Conservation (phyloP, 37 sponge, comb jelly and placozoan genomes). For the Tethya wilhelma region DNA sequence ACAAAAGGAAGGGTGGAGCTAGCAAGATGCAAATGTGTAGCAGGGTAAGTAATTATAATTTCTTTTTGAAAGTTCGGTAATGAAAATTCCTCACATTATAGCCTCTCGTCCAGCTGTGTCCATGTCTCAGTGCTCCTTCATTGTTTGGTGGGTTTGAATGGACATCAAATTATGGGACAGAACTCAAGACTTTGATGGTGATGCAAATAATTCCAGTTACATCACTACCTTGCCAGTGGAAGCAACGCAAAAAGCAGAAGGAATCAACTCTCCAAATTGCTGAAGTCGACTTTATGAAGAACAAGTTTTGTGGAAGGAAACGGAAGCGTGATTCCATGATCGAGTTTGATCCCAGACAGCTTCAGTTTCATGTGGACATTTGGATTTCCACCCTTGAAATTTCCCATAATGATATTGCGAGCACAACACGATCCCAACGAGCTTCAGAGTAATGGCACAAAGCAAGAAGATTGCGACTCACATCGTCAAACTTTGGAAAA, state of each 20-base stretch:
- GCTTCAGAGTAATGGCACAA: too few relatives aligned
- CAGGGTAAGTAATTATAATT: conserved; percentile 10
- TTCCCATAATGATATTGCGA: too few relatives aligned
- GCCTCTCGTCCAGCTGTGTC: background rate
- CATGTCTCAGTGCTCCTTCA: conserved; percentile 31
- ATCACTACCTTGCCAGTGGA: conserved; percentile 32
- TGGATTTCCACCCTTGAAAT: too few relatives aligned
- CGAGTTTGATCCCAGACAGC: conserved; percentile 30
- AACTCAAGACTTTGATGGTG: too few relatives aligned
- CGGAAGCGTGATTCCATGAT: background rate
- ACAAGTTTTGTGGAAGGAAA: conserved; percentile 19
- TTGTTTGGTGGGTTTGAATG: background rate
- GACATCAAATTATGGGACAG: background rate
- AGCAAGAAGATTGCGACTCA: too few relatives aligned
- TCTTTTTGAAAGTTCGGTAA: background rate
- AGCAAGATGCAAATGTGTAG: too few relatives aligned
- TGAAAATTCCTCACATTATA: background rate
- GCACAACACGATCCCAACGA: too few relatives aligned
- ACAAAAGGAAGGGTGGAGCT: background rate
- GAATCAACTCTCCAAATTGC: conserved; percentile 3
- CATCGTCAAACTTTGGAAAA: too few relatives aligned
- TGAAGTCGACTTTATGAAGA: conserved; percentile 14
- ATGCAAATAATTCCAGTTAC: conserved; percentile 20
- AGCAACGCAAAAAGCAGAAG: conserved; percentile 1
- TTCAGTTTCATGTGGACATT: too few relatives aligned